A percentile compares a stretch with the other conserved stretches of the same genome.
phyloP scores from a whole-genome alignment of 2,113 vertebrate genomes.

The Etia nguti region DNA sequence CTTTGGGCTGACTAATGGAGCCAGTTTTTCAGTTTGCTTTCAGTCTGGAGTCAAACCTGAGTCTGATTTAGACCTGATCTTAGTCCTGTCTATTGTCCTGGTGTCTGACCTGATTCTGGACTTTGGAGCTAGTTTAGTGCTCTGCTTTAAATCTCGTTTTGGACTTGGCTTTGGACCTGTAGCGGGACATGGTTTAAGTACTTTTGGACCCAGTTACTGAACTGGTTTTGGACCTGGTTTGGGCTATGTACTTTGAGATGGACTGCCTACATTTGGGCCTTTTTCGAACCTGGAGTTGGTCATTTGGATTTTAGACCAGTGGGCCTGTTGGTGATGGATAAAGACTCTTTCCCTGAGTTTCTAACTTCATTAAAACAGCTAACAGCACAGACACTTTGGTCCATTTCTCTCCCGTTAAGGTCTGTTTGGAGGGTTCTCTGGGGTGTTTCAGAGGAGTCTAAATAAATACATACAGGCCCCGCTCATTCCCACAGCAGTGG shows the following conservation, averaged over 20 bases:
- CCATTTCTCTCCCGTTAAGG: background rate
- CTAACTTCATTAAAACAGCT: background rate
- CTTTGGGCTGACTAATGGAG: background rate
- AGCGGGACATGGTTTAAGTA: background rate
- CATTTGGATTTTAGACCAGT: background rate
- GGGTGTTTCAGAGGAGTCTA: background rate
- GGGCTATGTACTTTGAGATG: background rate
- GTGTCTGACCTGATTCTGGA: background rate
- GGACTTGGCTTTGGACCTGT: background rate
- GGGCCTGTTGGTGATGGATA: background rate
- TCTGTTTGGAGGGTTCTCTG: background rate
- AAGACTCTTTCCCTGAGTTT: background rate
- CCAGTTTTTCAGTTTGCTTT: background rate
- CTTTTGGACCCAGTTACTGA: background rate
- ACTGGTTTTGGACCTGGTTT: background rate
- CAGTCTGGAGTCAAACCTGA: background rate
- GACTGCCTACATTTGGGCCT: background rate
- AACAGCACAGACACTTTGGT: background rate
- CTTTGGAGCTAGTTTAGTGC: background rate
- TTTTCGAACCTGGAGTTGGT: rapidly evolving
- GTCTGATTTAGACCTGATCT: rapidly evolving
- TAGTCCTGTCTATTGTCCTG: background rate
- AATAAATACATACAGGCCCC: background rate
- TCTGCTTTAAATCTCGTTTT: background rate
- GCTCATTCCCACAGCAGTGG: background rate